A percentile compares a stretch with the other conserved stretches of the same genome.
Evolutionary conservation across 1,140 invertebrate genomes (phyloP).

Genomic region (Caenorhabditis remanei): DNA sequence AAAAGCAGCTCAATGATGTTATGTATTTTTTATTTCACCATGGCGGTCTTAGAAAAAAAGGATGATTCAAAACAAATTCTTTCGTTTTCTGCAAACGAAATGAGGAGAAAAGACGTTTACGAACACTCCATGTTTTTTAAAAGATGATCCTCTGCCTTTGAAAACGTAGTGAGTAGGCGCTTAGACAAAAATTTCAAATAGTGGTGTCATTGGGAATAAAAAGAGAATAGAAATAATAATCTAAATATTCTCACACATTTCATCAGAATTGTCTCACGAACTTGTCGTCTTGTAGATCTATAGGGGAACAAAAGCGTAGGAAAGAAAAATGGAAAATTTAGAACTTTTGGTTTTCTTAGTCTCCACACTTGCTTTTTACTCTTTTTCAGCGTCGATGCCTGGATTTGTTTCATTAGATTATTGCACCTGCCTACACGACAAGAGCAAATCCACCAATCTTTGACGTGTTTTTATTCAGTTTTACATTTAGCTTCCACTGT

Average conservation of each 20-base stretch:
- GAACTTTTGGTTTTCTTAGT: constrained; percentile 30
- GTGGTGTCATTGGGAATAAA: constrained; percentile 8
- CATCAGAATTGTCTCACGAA: constrained; percentile 24
- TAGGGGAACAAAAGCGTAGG: not conserved
- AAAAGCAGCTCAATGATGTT: not conserved
- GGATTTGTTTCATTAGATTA: constrained; percentile 22
- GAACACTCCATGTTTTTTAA: not conserved
- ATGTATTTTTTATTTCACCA: not conserved
- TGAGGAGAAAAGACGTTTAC: not conserved
- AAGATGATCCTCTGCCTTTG: not conserved
- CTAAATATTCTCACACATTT: not conserved
- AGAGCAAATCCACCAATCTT: not conserved
- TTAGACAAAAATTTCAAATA: not conserved
- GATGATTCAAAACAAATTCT: not conserved
- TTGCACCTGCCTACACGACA: constrained; percentile 23
- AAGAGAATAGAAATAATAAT: not conserved
- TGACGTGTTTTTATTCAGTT: constrained; percentile 15
- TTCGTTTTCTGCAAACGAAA: not conserved
- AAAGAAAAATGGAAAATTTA: not conserved
- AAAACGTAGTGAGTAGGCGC: not conserved
- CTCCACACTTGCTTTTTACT: not conserved
- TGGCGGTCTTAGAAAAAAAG: not conserved
- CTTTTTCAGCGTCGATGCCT: not conserved
- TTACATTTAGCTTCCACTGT: not conserved
- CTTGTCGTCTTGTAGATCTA: not conserved